phyloP scores from a whole-genome alignment of 2,888 invertebrate genomes.

The Ophion obscuratus region DNA sequence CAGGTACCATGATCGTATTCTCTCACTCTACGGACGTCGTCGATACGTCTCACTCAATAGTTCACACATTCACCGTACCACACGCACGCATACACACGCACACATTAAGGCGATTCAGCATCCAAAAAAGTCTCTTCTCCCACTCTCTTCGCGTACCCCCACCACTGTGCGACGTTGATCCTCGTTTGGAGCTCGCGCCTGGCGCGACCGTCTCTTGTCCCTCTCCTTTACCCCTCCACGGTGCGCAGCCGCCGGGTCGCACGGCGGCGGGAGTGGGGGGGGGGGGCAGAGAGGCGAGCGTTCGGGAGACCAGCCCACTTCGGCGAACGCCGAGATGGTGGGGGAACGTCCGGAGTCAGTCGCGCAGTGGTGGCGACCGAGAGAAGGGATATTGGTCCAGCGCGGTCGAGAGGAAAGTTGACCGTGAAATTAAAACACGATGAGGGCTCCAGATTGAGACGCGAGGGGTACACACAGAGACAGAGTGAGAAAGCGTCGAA shows the following conservation, averaged over 20 bases:
- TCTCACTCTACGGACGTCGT: constrained; percentile 22
- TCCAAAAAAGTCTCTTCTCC: constrained; percentile 10
- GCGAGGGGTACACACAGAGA: constrained; percentile 70
- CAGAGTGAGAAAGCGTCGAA: constrained; percentile 66
- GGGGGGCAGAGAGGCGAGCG: constrained; percentile 35
- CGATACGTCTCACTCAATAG: neutral
- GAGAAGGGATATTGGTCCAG: constrained; percentile 66
- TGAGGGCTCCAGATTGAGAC: constrained; percentile 79
- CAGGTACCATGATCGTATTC: constrained; percentile 24
- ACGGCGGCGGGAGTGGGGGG: constrained; percentile 48
- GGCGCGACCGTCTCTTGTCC: constrained; percentile 13
- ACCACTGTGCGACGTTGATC: constrained; percentile 21
- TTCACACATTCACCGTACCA: neutral
- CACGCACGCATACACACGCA: no score
- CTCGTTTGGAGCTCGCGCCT: constrained; percentile 45
- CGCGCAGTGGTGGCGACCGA: constrained; percentile 59
- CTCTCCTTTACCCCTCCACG: constrained; percentile 13
- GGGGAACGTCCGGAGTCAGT: constrained; percentile 50
- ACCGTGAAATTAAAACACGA: constrained; percentile 82
- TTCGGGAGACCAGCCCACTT: constrained; percentile 53
- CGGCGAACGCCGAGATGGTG: constrained; percentile 38
- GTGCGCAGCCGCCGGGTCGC: constrained; percentile 24
- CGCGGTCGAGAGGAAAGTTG: constrained; percentile 72
- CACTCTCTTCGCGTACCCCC: neutral
- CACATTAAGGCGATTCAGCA: neutral